Evolutionary conservation across 2,888 invertebrate genomes (phyloP).

Genomic region (Drosophila hawaiiensis): DNA sequence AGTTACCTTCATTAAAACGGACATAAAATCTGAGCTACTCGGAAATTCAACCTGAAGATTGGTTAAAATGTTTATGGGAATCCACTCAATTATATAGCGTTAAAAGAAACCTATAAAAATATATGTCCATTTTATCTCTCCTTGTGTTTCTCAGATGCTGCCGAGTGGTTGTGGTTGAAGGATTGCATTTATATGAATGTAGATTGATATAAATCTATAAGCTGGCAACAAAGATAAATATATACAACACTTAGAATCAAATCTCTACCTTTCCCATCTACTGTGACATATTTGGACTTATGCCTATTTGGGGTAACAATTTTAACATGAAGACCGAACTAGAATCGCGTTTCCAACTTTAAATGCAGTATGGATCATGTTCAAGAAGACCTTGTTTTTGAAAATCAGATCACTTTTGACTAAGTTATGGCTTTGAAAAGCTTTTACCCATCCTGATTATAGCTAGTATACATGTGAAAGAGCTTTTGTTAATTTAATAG

Average conservation of each 20-base stretch:
- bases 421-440: background rate
- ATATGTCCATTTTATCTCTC: background rate
- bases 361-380: background rate
- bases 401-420: background rate
- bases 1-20: conserved; percentile 15
- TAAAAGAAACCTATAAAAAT: background rate
- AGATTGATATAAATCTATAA: background rate
- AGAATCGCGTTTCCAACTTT: too few species aligned
- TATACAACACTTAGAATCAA: background rate
- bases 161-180: background rate
- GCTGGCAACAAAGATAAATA: background rate
- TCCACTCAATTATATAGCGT: background rate
- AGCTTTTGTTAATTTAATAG: background rate
- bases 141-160: background rate
- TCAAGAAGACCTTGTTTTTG: background rate
- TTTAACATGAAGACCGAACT: background rate
- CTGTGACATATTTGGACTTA: too few species aligned
- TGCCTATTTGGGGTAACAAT: background rate
- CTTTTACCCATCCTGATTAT: background rate
- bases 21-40: conserved; percentile 10
- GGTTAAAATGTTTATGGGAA: background rate
- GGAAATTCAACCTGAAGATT: background rate
- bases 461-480: background rate
- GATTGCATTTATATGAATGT: background rate
- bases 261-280: background rate